These are phyloP conservation scores for Anoura caudifer DNA, from an alignment of 2,113 vertebrate genomes.

Conservation along the genomic window DNA sequence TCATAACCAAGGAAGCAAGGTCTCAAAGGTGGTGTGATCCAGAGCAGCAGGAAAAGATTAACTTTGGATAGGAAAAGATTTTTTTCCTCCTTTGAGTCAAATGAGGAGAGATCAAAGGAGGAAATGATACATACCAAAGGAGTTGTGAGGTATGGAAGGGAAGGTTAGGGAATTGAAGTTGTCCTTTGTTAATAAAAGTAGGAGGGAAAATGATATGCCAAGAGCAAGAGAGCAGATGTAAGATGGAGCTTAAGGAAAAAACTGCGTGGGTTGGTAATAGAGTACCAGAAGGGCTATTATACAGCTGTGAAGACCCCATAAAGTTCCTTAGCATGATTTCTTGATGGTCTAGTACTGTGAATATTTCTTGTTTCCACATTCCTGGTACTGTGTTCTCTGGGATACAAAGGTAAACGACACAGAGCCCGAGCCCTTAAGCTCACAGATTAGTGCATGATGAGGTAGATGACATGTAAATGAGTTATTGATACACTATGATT, in stretches of 20 bases:
- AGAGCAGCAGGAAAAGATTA: not conserved
- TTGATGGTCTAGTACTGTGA: not conserved
- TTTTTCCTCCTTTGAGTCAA: not conserved
- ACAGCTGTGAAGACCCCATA: not conserved
- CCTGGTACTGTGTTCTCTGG: not conserved
- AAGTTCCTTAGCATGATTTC: not conserved
- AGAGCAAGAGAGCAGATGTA: not conserved
- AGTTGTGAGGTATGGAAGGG: not conserved
- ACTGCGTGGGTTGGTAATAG: not conserved
- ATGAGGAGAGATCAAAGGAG: not conserved
- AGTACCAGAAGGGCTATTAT: not conserved
- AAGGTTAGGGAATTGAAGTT: not conserved
- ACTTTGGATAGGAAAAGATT: not conserved
- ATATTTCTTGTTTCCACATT: not conserved
- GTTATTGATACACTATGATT: not conserved
- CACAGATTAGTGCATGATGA: not conserved
- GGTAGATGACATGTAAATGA: conserved; percentile 14
- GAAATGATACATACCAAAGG: not conserved
- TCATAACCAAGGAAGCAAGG: not conserved
- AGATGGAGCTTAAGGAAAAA: not conserved
- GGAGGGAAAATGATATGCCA: not conserved
- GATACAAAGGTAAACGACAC: not conserved
- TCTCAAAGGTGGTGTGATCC: not conserved
- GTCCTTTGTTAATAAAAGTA: conserved; percentile 6
- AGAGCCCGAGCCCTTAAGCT: not conserved